Base-by-base conservation (phyloP, 1,140 invertebrate genomes). In the Aphis craccivora region DNA sequence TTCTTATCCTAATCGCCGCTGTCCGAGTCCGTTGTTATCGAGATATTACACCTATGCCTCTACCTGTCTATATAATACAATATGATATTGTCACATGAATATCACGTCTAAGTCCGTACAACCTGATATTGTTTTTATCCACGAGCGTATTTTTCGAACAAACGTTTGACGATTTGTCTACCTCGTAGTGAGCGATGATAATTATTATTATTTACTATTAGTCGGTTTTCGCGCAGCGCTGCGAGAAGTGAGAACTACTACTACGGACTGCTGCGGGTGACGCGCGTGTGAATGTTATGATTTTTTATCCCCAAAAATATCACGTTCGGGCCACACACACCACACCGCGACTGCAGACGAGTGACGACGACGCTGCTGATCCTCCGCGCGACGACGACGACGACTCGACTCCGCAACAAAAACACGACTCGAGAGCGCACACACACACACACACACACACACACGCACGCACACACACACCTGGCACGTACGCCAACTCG, bases 371-470 rank as follows among this genome's bases (percentile, higher is more conserved):
- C 9, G 53, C 40, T 30, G 23, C 37, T 37, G 43, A 51, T 53
- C 87, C n/a, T 91, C 45, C 67, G 14, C 40, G 37, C 37, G 37
- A 40, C 37, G 37, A 40, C 37, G 37, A 40, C 37, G 53, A 90
- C 55, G 23, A 89, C n/a, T n/a, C 48, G 20, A 55, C 87, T 76
- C 67, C n/a, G 43, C 81, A 93, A 84, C 91, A 83, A 53, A 93
- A 93, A 93, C 91, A 93, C 91, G 11, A 86, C 45, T 84, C 81
- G 2, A 25, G 22, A 48, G 30, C 43, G 9, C 45, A 25, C 88
- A 25, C 53, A 60, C 51, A 43, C 37, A 37, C 81, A 30, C 83
- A 4, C 81, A 18, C 83, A 30, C 40, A 87, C 25, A 11, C 8
- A 1, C 45, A 51, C 48, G 20, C 23, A 87, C 43, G 51, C 84